Conservation (phyloP, 2,888 invertebrate genomes). For the Seladonia tumulorum region DNA sequence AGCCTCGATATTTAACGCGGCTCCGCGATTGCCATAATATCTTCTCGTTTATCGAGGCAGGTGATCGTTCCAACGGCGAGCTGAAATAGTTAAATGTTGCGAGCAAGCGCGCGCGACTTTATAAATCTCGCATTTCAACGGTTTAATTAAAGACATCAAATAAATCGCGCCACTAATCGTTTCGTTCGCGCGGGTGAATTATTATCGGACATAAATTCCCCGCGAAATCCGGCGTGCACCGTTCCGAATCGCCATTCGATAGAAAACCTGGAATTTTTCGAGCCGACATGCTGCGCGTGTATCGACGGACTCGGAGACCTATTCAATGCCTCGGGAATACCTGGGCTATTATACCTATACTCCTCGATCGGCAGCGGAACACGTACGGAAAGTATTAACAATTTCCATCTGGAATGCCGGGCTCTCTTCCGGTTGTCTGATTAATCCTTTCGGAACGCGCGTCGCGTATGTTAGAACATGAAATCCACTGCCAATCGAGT, state of each 20-base stretch:
- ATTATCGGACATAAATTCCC: background rate
- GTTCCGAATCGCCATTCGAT: background rate
- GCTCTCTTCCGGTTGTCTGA: constrained; percentile 41
- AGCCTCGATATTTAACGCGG: background rate
- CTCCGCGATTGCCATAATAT: background rate
- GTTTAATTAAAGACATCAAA: constrained; percentile 12
- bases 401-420: constrained; percentile 13
- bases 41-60: background rate
- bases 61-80: background rate
- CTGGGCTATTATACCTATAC: background rate
- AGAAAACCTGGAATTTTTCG: constrained; percentile 37
- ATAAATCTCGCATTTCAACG: constrained; percentile 24
- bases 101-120: background rate
- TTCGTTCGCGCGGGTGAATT: background rate
- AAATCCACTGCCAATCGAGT: constrained; percentile 47
- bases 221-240: background rate
- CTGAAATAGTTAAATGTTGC: background rate
- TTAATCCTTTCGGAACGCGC: constrained; percentile 47
- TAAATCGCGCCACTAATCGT: constrained; percentile 20
- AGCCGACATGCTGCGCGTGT: constrained; percentile 10
- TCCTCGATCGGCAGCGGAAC: constrained; percentile 15
- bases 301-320: constrained; percentile 21
- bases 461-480: constrained; percentile 27
- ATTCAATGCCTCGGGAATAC: constrained; percentile 28
- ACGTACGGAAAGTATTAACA: constrained; percentile 26